Evolutionary conservation across 53 echinoderm and acorn worm genomes (phyloP).

Genomic region (Crossaster papposus): DNA sequence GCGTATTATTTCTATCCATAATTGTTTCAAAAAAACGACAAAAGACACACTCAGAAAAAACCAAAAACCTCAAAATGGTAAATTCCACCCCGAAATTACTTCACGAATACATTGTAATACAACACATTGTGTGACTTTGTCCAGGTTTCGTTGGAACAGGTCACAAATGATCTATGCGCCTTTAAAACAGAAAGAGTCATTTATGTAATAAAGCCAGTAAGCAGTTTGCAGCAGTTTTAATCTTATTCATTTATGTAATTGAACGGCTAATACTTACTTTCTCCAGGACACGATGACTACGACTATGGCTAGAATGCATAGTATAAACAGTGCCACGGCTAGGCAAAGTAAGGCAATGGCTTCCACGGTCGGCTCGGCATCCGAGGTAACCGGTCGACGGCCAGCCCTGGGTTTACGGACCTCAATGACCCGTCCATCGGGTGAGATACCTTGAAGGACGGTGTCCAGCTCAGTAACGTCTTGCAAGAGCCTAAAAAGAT

Average conservation of each 20-base stretch:
- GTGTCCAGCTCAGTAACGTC: constrained; percentile 17
- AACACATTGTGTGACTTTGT: no score
- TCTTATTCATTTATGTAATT: not conserved
- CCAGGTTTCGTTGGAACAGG: no score
- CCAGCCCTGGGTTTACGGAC: constrained; percentile 63
- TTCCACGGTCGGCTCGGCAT: constrained; percentile 64
- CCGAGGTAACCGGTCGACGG: constrained; percentile 27
- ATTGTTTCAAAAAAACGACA: no score
- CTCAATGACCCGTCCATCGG: constrained; percentile 56
- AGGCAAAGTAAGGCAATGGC: constrained; percentile 80
- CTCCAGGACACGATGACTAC: constrained; percentile 88
- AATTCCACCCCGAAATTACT: no score
- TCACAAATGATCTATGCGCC: no score
- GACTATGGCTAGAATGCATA: constrained; percentile 71
- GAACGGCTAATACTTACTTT: constrained; percentile 68
- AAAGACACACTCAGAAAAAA: no score
- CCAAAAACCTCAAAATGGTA: no score
- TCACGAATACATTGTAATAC: no score
- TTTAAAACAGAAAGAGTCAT: not conserved
- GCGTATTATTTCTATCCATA: no score
- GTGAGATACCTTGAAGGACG: constrained; percentile 35
- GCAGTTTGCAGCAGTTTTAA: no score
- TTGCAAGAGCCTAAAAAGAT: constrained; percentile 25
- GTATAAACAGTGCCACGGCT: constrained; percentile 76
- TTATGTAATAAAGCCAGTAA: not conserved